Evolutionary conservation across 1,140 invertebrate species (phyloP).

Genomic region (Drosophila gunungcola): DNA sequence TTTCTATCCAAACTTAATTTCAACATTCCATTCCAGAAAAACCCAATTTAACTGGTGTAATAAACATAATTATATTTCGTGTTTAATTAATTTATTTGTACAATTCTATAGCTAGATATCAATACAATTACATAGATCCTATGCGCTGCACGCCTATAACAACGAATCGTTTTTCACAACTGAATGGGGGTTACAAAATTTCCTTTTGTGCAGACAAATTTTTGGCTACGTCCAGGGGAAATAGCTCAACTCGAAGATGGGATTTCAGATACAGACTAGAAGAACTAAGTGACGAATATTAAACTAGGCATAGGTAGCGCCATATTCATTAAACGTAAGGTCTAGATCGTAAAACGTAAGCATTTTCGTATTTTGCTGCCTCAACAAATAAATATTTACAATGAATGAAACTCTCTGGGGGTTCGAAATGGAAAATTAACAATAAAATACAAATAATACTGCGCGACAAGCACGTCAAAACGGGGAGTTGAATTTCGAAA

Average conservation of each 20-base stretch:
- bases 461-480: constrained; percentile 70
- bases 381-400: constrained; percentile 70
- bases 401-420: constrained; percentile 46
- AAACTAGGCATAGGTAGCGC: constrained; percentile 74
- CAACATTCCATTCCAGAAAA: constrained; percentile 1
- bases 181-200: constrained; percentile 24
- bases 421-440: constrained; percentile 31
- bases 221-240: constrained; percentile 27
- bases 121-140: constrained; percentile 62
- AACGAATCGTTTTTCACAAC: constrained; percentile 29
- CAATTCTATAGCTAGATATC: constrained; percentile 68
- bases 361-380: constrained; percentile 36
- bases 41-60: constrained; percentile 40
- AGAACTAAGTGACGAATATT: constrained; percentile 80
- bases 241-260: constrained; percentile 57
- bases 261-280: constrained; percentile 80
- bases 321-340: constrained; percentile 53
- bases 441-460: constrained; percentile 74
- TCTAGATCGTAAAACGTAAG: constrained; percentile 50
- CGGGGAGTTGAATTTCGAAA: constrained; percentile 35
- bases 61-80: constrained; percentile 66
- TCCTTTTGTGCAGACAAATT: constrained; percentile 53
- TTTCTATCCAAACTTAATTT: background rate
- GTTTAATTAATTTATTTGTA: constrained; percentile 80
- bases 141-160: constrained; percentile 38